phyloP scores from a whole-genome alignment of 1,140 invertebrate genomes.

The Calliphora vicina region DNA sequence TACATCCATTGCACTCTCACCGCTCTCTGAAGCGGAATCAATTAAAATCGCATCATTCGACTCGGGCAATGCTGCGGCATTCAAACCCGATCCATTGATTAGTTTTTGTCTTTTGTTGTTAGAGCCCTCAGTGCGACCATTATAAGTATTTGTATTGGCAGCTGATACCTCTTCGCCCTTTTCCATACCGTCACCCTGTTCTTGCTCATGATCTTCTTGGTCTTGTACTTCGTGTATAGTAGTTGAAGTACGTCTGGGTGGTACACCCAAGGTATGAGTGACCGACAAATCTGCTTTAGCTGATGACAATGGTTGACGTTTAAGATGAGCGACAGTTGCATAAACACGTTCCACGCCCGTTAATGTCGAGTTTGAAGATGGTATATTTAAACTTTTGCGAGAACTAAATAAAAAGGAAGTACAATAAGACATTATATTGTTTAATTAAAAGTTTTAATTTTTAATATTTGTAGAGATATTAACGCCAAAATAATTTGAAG shows the following conservation, averaged over 20 bases:
- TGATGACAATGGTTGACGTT: constrained; percentile 43
- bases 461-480: no score
- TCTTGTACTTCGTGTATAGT: constrained; percentile 38
- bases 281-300: not conserved
- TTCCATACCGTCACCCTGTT: not conserved
- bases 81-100: not conserved
- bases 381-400: constrained; percentile 52
- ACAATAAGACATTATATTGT: no score
- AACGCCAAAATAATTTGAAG: no score
- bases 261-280: not conserved
- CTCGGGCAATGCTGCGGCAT: not conserved
- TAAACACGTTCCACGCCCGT: constrained; percentile 38
- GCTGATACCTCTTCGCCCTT: not conserved
- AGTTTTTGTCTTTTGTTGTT: not conserved
- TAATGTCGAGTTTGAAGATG: constrained; percentile 34
- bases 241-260: constrained; percentile 41
- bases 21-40: constrained; percentile 32
- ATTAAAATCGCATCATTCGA: constrained; percentile 7
- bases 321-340: constrained; percentile 40
- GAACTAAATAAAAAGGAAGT: constrained; percentile 41
- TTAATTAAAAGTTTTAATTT: no score
- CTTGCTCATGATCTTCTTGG: not conserved
- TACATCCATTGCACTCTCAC: constrained; percentile 27
- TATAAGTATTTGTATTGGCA: not conserved
- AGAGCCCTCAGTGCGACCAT: not conserved